A percentile compares a stretch with the other conserved stretches of the same genome.
Evolutionary conservation across 2,797 vertebrate species (phyloP).

Genomic region (Aplochiton taeniatus): DNA sequence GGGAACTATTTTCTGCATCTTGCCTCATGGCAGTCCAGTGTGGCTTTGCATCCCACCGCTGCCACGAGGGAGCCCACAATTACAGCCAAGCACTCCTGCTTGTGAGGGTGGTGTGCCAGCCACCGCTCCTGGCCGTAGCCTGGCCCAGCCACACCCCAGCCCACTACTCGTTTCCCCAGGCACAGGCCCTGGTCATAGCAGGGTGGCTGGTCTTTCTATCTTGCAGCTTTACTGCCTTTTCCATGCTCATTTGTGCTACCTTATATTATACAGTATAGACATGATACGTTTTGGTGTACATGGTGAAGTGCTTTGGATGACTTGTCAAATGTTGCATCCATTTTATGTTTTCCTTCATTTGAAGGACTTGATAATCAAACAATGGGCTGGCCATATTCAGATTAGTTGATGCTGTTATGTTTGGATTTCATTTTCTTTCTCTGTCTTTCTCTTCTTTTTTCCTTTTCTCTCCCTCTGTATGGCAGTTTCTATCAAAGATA

Average conservation of each 20-base stretch:
- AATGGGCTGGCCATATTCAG: slow-evolving; percentile 17
- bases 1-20: slow-evolving; percentile 71
- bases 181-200: slow-evolving; percentile 34
- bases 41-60: slow-evolving; percentile 69
- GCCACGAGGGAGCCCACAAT: slow-evolving; percentile 75
- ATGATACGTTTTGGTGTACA: no score
- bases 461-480: slow-evolving; percentile 14
- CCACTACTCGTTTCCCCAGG: slow-evolving; percentile 32
- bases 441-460: slow-evolving; percentile 20
- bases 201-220: slow-evolving; percentile 26
- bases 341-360: slow-evolving; percentile 31
- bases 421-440: slow-evolving; percentile 17
- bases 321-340: slow-evolving; percentile 23
- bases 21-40: slow-evolving; percentile 70
- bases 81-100: slow-evolving; percentile 60
- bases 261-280: no score
- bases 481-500: neutral
- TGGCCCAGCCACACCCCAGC: slow-evolving; percentile 31
- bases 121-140: slow-evolving; percentile 45
- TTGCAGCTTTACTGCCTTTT: slow-evolving; percentile 43
- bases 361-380: slow-evolving; percentile 32
- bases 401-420: slow-evolving; percentile 34
- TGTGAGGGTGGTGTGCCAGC: slow-evolving; percentile 63
- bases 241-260: slow-evolving; percentile 39
- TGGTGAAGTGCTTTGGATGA: neutral